phyloP scores from a whole-genome alignment of 2,113 vertebrate genomes.

The Sula dactylatra region DNA sequence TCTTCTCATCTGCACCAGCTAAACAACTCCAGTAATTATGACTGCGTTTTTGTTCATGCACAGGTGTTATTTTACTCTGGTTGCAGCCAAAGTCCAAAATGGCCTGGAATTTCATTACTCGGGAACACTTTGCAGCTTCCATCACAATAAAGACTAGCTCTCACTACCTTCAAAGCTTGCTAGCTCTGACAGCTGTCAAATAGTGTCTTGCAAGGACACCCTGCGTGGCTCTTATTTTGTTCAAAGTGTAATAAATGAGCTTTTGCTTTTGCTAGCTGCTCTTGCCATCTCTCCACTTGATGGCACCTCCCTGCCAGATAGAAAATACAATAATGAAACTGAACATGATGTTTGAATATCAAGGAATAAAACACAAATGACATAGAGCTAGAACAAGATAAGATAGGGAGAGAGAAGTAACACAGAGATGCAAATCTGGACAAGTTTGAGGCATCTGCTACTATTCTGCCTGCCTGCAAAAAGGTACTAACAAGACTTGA shows the following conservation, averaged over 20 bases:
- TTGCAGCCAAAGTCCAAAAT: neutral
- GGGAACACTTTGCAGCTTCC: neutral
- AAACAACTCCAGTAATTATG: neutral
- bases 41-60: neutral
- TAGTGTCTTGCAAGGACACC: neutral
- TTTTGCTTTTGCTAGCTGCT: neutral
- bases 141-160: neutral
- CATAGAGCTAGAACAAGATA: neutral
- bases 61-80: neutral
- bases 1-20: neutral
- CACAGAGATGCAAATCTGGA: neutral
- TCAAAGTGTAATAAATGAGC: neutral
- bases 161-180: neutral
- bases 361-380: neutral
- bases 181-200: neutral
- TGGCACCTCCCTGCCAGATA: neutral
- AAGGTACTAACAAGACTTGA: neutral
- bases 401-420: neutral
- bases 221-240: neutral
- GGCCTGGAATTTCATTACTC: neutral
- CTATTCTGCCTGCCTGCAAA: neutral
- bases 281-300: neutral
- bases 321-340: neutral
- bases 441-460: neutral
- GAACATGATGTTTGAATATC: neutral